Percentiles rank a stretch among this genome's conserved stretches.
Conservation (phyloP, 2,888 invertebrate genomes). For the Stegana nigrithorax region DNA sequence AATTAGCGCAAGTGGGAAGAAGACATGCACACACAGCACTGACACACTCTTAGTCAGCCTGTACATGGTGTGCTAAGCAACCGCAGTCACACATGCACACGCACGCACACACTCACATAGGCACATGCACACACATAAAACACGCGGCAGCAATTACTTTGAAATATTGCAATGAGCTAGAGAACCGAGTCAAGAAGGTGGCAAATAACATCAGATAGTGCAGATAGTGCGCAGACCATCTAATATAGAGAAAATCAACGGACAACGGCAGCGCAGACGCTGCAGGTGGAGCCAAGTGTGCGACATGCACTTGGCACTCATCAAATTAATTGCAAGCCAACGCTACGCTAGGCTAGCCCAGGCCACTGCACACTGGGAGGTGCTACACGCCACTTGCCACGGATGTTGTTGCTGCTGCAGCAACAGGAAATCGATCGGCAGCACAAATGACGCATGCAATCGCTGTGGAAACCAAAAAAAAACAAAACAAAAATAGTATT, state of each 20-base stretch:
- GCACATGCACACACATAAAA: too few species aligned
- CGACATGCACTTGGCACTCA: conserved; percentile 28
- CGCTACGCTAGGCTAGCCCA: neutral
- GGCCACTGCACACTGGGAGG: neutral
- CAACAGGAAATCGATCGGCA: conserved; percentile 23
- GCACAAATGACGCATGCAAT: conserved; percentile 17
- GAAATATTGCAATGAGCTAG: conserved; percentile 57
- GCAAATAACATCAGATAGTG: neutral
- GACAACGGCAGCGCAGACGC: neutral
- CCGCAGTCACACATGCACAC: neutral
- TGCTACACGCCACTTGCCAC: neutral
- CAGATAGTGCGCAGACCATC: too few species aligned
- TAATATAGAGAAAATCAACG: too few species aligned
- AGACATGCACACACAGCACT: neutral
- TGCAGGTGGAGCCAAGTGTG: neutral
- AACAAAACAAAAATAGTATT: conserved; percentile 28
- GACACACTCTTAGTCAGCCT: too few species aligned
- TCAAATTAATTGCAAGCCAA: conserved; percentile 48
- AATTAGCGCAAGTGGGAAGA: neutral
- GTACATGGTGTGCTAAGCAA: too few species aligned
- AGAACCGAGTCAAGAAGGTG: conserved; percentile 38
- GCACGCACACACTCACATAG: conserved; percentile 4
- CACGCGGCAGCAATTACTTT: conserved; percentile 39
- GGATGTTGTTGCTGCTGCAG: neutral
- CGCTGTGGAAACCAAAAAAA: neutral